Percentiles rank a stretch among this genome's conserved stretches.
phyloP scores from a whole-genome alignment of 2,113 vertebrate species.

The Dicaeum eximium region DNA sequence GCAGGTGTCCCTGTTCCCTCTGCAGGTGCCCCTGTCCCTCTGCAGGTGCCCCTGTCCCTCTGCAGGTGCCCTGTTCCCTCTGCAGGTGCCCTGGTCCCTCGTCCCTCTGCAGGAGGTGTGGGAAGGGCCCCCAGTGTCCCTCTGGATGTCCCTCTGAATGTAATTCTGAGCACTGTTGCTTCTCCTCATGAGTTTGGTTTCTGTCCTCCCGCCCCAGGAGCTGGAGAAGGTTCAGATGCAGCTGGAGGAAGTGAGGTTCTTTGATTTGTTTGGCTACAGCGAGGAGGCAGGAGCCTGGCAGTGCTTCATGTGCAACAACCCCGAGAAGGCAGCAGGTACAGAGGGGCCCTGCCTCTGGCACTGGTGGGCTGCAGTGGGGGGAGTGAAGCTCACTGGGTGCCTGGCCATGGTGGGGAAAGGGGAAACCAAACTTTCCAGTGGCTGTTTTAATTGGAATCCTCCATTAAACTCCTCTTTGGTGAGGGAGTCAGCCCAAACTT shows the following conservation, averaged over 20 bases:
- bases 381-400: neutral
- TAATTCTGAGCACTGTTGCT: fast-evolving
- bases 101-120: neutral
- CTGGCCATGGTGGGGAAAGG: neutral
- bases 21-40: too few species aligned
- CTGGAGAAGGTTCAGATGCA: slow-evolving; percentile 86
- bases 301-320: slow-evolving; percentile 98
- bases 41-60: too few species aligned
- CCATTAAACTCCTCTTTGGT: neutral
- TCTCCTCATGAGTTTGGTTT: neutral
- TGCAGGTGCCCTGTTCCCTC: too few species aligned
- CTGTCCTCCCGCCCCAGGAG: slow-evolving; percentile 74
- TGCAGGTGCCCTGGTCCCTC: neutral
- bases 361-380: neutral
- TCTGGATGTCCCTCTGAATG: neutral
- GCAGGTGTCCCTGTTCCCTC: too few species aligned
- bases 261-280: slow-evolving; percentile 94
- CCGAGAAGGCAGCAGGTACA: slow-evolving; percentile 89
- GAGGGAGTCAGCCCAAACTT: neutral
- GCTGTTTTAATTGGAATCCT: neutral
- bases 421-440: neutral
- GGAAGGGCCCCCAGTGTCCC: neutral
- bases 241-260: slow-evolving; percentile 94
- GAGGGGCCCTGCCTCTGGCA: fast-evolving
- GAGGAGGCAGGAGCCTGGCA: slow-evolving; percentile 86